Percentiles rank a stretch among this genome's conserved stretches.
Conservation (phyloP, 2,797 vertebrate genomes). For the Heterohyrax brucei region DNA sequence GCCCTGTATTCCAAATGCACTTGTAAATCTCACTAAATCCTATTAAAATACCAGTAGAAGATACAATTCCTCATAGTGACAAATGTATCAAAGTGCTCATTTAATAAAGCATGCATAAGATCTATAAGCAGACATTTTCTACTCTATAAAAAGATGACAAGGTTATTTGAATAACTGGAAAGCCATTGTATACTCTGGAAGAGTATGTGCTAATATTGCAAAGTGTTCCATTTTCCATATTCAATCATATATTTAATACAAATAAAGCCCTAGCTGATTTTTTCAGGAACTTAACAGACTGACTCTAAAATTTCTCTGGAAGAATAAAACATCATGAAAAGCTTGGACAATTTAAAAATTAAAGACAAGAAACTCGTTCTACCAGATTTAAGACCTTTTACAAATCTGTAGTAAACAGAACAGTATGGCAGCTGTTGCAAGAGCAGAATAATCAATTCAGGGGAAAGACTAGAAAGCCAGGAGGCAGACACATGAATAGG, state of each 20-base stretch:
- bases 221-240: background rate
- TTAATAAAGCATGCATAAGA: background rate
- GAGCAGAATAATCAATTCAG: background rate
- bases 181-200: background rate
- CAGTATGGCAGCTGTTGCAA: too few species aligned
- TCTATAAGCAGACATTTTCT: background rate
- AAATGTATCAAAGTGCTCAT: background rate
- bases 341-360: background rate
- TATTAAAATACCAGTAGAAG: background rate
- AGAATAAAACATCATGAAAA: background rate
- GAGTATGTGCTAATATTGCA: background rate
- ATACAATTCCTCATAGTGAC: background rate
- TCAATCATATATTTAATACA: background rate
- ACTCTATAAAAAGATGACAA: background rate
- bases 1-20: background rate
- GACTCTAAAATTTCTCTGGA: background rate
- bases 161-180: background rate
- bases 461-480: background rate
- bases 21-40: background rate
- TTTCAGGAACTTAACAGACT: background rate
- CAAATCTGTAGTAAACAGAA: background rate
- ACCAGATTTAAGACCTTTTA: background rate
- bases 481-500: background rate
- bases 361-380: background rate
- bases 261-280: background rate